Conservation (phyloP, 2,113 vertebrate species). For the Mastomys natalensis region DNA sequence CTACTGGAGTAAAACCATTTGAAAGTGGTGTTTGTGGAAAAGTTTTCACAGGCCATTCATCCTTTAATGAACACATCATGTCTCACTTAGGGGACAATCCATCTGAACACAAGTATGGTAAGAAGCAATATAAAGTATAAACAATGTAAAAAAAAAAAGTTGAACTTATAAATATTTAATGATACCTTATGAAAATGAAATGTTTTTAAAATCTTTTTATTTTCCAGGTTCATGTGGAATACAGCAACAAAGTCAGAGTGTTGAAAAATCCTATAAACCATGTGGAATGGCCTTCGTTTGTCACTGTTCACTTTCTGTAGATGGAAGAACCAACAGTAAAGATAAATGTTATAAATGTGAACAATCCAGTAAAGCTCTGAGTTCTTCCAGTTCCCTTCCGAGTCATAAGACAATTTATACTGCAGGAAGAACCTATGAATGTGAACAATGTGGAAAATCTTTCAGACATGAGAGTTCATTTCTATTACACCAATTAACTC, state of each 20-base stretch:
- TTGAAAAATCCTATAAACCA: neutral
- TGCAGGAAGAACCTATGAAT: neutral
- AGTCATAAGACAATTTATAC: slow-evolving; percentile 9
- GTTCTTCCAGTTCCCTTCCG: neutral
- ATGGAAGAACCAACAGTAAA: slow-evolving; percentile 28
- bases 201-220: neutral
- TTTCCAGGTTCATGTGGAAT: neutral
- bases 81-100: neutral
- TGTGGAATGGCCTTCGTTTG: neutral
- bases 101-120: neutral
- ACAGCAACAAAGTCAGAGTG: neutral
- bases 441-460: slow-evolving; percentile 52
- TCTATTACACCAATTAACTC: neutral
- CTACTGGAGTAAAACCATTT: neutral
- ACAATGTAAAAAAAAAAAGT: neutral
- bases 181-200: neutral
- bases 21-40: neutral
- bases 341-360: neutral
- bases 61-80: neutral
- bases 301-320: neutral
- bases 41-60: neutral
- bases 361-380: slow-evolving; percentile 33
- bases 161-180: neutral
- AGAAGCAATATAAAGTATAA: neutral
- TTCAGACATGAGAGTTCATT: neutral